Conservation (phyloP, 2,888 invertebrate genomes). For the Tachina lurida region DNA sequence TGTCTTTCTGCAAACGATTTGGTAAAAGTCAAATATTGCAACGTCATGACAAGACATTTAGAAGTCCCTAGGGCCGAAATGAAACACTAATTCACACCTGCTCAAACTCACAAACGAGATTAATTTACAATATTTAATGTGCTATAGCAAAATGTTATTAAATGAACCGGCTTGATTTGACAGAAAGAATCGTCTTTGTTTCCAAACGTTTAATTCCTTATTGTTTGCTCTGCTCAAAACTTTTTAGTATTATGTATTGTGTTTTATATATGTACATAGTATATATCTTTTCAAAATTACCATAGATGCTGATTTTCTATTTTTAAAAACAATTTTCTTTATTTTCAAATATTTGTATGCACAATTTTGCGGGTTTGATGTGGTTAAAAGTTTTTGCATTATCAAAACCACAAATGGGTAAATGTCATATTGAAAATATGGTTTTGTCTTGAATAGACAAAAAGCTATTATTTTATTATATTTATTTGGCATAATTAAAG, state of each 20-base stretch:
- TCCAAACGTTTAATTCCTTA: too few species aligned
- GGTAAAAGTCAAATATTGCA: constrained; percentile 4
- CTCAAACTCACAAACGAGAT: background rate
- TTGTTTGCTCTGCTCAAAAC: too few species aligned
- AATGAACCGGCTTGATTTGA: background rate
- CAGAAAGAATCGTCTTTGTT: too few species aligned
- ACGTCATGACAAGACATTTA: background rate
- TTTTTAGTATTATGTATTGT: too few species aligned
- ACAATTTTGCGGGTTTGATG: constrained; percentile 1
- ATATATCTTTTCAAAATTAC: background rate
- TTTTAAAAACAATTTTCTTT: background rate
- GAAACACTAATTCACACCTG: background rate
- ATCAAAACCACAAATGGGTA: constrained; percentile 62
- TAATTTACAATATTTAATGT: background rate
- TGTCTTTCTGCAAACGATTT: background rate
- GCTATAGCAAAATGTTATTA: background rate
- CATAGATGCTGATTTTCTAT: background rate
- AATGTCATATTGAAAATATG: constrained; percentile 68
- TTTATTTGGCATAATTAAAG: background rate
- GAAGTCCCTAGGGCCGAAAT: background rate
- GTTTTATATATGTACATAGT: too few species aligned
- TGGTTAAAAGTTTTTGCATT: constrained; percentile 44
- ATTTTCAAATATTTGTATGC: background rate
- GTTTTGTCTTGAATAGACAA: constrained; percentile 45
- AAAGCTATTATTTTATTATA: background rate